Evolutionary conservation across 2,113 vertebrate genomes (phyloP), one percentile per base, ranked within the genome.

Genomic region (Nanorana parkeri): DNA sequence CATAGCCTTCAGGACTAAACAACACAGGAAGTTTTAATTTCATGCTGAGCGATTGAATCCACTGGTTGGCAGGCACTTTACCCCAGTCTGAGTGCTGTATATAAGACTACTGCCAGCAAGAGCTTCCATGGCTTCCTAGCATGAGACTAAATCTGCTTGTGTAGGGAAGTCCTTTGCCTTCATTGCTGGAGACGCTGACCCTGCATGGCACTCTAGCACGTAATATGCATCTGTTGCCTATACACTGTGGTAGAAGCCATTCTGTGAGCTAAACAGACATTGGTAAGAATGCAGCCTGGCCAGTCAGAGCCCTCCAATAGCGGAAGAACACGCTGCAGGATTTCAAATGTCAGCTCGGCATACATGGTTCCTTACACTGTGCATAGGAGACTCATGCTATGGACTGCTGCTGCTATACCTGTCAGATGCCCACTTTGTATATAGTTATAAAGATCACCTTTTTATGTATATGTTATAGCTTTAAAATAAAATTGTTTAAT

Each of bases 381-480:
- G 24, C 52, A 26, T 52, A 52, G 20, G 52, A 13, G 5, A 58
- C 54, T 29, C 1, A 36, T 78, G 93, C 88, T 90, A 90, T 86
- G 92, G 92, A 94, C 93, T 93, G 93, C 94, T 94, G 93, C 94
- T 96, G 92, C 92, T 92, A 88, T 89, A 78, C 81, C 83, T 92
- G 90, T 84, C 87, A 83, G 77, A 90, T 89, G 88, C 88, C 91
- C 92, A 92, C 89, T 89, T 89, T 94, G 92, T 93, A 93, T 85
- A 93, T 92, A 92, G 85, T 89, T 87, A 90, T 84, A 88, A 69
- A 91, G 89, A 90, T 89, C 91, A 89, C 87, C 87, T 86, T 86
- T 47, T 88, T 91, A 87, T 92, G 84, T 93, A 87, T 92, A 86
- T 82, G 86, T 77, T 85, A 85, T 68, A 87, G 87, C 85, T 89